Evolutionary conservation across 1,140 invertebrate genomes (phyloP), one percentile per base, ranked within the genome.

Genomic region (Trichonephila inaurata): DNA sequence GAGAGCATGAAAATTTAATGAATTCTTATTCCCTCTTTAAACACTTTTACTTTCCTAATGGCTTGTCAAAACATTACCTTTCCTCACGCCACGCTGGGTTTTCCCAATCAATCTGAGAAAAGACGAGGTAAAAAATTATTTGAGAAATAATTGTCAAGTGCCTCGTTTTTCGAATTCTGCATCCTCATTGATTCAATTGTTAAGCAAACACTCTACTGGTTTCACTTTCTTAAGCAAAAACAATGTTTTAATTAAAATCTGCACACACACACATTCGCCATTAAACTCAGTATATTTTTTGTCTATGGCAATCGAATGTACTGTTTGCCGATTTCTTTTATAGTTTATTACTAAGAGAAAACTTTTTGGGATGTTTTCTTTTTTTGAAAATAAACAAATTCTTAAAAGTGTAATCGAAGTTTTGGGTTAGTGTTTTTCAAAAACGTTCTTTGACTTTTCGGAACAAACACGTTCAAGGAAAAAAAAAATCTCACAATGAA

Each of bases 1-100:
- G 66, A 69, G 66, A 69, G 72, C 72, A 77, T 77, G 72, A 77
- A 77, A 77, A 77, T 77, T 77, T 77, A 77, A 77, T 77, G 72
- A 77, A 33, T 77, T 28, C 28, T 77, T 33, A 77, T 77, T 77
- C 28, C 33, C 72, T 77, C 12, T 77, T 77, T 77, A 77, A 77
- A 77, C 33, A 33, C 72, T 40, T 77, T 77, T 18, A 19, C 16
- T 1, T 18, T 77, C 24, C 28, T 77, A 77, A 77, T 77, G 33
- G 72, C 72, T 77, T 77, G 72, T 40, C 24, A 77, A 77, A 77
- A 33, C 72, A 40, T 77, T 77, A 40, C 28, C 28, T 40, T 33
- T 40, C 33, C 28, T 40, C 72, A 19, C 28, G 16, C 72, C 14
- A 40, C 18, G 72, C 66, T 8, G n/a, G 18, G 72, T 33, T 77